Conservation (phyloP, 2,888 invertebrate genomes). For the Boloria selene region DNA sequence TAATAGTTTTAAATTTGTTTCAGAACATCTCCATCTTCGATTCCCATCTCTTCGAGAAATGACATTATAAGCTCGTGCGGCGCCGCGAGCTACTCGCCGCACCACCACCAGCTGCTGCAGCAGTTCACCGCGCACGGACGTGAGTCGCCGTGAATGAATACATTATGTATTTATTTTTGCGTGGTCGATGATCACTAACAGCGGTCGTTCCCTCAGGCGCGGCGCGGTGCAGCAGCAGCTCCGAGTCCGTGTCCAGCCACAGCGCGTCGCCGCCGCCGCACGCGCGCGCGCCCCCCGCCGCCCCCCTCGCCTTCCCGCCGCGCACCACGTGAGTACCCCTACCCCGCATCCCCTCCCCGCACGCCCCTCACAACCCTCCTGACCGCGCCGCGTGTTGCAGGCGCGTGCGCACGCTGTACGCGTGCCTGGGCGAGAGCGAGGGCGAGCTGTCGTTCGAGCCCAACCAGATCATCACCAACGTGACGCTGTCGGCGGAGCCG, state of each 20-base stretch:
- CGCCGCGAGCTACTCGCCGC: slow-evolving; percentile 64
- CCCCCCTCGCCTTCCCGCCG: slow-evolving; percentile 18
- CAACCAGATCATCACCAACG: slow-evolving; percentile 98
- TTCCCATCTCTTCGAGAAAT: slow-evolving; percentile 54
- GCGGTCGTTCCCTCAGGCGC: slow-evolving; percentile 44
- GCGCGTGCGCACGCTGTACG: slow-evolving; percentile 96
- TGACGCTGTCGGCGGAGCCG: slow-evolving; percentile 95
- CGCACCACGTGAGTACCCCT: slow-evolving; percentile 48
- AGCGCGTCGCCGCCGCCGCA: slow-evolving; percentile 71
- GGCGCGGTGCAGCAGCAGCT: slow-evolving; percentile 84
- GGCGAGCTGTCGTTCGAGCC: slow-evolving; percentile 99
- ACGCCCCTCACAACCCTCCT: background rate
- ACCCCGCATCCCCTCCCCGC: slow-evolving; percentile 12
- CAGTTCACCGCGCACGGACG: slow-evolving; percentile 85
- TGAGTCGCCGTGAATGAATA: slow-evolving; percentile 53
- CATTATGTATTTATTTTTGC: background rate
- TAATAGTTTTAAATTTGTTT: slow-evolving; percentile 44
- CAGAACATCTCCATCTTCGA: slow-evolving; percentile 66
- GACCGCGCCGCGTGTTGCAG: slow-evolving; percentile 59
- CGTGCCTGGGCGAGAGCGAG: slow-evolving; percentile 97
- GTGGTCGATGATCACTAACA: background rate
- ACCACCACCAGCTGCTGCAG: slow-evolving; percentile 69
- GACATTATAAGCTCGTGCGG: slow-evolving; percentile 54
- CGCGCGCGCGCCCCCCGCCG: slow-evolving; percentile 27
- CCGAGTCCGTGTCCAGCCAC: slow-evolving; percentile 88